Conservation (phyloP, 2,888 invertebrate species). For the Bursaphelenchus okinawaensis region DNA sequence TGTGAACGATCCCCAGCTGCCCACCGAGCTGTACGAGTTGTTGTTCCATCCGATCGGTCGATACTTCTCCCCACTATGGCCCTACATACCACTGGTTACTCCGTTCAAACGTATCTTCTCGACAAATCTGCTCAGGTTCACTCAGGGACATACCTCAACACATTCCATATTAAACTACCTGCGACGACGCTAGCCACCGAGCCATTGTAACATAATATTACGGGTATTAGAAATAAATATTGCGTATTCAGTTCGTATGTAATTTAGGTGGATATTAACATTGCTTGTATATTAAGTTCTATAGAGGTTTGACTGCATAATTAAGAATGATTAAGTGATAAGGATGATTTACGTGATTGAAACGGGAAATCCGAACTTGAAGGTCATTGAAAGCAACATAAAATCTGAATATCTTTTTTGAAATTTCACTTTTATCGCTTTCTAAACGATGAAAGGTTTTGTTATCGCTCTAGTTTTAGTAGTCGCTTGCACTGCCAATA, state of each 20-base stretch:
- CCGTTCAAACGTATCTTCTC: neutral
- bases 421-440: neutral
- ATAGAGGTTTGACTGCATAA: too few species aligned
- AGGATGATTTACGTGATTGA: neutral
- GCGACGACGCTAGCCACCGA: neutral
- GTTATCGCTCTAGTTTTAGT: neutral
- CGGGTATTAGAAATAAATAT: too few species aligned
- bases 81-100: neutral
- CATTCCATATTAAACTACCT: too few species aligned
- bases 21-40: slow-evolving; percentile 4
- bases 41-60: slow-evolving; percentile 2
- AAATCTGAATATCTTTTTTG: neutral
- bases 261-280: too few species aligned
- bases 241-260: too few species aligned
- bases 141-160: too few species aligned
- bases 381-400: neutral
- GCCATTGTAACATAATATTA: neutral
- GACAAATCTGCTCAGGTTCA: neutral
- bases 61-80: neutral
- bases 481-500: neutral
- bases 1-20: slow-evolving; percentile 5
- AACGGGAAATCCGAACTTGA: neutral
- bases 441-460: neutral
- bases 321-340: neutral
- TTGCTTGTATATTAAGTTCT: too few species aligned